These are phyloP conservation scores for Diplodus puntazzo DNA, from an alignment of 2,797 vertebrate genomes.

Conservation along the genomic window DNA sequence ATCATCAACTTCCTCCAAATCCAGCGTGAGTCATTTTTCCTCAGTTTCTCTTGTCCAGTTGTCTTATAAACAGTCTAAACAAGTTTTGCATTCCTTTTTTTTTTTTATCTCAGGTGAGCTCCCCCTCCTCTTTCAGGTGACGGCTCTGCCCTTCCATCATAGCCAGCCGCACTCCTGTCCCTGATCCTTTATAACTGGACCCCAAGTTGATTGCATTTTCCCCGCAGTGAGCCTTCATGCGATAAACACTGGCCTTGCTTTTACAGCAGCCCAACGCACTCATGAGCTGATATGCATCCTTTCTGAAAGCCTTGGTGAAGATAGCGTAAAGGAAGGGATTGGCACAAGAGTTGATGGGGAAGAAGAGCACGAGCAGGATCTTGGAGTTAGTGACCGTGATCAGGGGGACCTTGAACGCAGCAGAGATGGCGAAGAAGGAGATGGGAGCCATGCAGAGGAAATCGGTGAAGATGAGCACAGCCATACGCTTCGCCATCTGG, in stretches of 20 bases:
- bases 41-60: neutral
- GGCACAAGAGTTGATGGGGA: slow-evolving; percentile 92
- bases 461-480: slow-evolving; percentile 91
- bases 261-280: slow-evolving; percentile 88
- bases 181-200: slow-evolving; percentile 67
- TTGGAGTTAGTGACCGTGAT: slow-evolving; percentile 95
- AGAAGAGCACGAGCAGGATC: slow-evolving; percentile 92
- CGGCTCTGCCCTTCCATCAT: slow-evolving; percentile 52
- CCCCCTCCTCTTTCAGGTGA: slow-evolving; percentile 32
- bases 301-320: slow-evolving; percentile 91
- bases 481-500: slow-evolving; percentile 93
- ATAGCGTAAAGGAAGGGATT: slow-evolving; percentile 93
- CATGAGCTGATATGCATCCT: slow-evolving; percentile 88
- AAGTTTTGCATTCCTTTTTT: neutral
- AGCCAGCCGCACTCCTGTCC: slow-evolving; percentile 67
- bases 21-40: neutral
- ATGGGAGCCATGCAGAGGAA: slow-evolving; percentile 95
- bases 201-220: slow-evolving; percentile 76
- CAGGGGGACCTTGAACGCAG: slow-evolving; percentile 92
- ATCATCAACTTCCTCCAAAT: neutral
- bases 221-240: slow-evolving; percentile 82
- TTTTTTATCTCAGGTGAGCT: slow-evolving; percentile 27
- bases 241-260: slow-evolving; percentile 84
- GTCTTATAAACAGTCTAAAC: neutral
- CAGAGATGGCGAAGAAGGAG: slow-evolving; percentile 93